Evolutionary conservation across 2,888 invertebrate species (phyloP), one percentile per base, ranked within the genome.

Genomic region (Altica lythri): DNA sequence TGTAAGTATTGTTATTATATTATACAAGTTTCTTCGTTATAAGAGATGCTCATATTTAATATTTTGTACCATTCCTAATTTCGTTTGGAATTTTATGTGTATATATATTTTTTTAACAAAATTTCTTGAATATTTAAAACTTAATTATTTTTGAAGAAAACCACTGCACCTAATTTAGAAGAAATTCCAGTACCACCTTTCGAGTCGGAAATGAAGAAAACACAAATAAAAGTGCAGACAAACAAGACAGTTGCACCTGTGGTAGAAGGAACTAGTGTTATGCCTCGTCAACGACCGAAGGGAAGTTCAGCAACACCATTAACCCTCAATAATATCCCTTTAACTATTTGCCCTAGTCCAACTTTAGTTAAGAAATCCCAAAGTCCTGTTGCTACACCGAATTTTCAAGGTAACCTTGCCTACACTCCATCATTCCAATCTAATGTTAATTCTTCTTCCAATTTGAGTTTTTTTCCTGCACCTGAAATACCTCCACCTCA

Each of bases 251-350:
- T 79, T 9, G 71, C 77, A 8, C 73, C 80, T 1, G 63, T 80
- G 2, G 80, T 84, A 5, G 86, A 88, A 71, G 87, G 88, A 48
- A 92, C 92, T 1, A 89, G 89, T 61, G 90, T 92, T 16, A 88
- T 88, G 45, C 92, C 92, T 2, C 79, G 92, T 45, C 90, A 91
- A 72, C 79, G 92, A 63, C 92, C 92, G 6, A 91, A 91, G 72
- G 88, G 85, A 22, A 79, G 74, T 57, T 75, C 77, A 4, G 75
- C 79, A 47, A 72, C 73, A 25, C 77, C 77, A 0, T 59, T 77
- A 42, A 75, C 67, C 46, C 65, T 77, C 18, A 72, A 77, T 64
- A 75, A 79, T 42, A 71, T 82, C 43, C 80, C 81, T 4, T 65
- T 82, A 25, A 80, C 79, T 1, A 64, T 82, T 42, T 81, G 80